A percentile compares a stretch with the other conserved stretches of the same genome.
These are phyloP conservation scores for Sula dactylatra DNA, from an alignment of 2,113 vertebrate species.

Conservation along the genomic window DNA sequence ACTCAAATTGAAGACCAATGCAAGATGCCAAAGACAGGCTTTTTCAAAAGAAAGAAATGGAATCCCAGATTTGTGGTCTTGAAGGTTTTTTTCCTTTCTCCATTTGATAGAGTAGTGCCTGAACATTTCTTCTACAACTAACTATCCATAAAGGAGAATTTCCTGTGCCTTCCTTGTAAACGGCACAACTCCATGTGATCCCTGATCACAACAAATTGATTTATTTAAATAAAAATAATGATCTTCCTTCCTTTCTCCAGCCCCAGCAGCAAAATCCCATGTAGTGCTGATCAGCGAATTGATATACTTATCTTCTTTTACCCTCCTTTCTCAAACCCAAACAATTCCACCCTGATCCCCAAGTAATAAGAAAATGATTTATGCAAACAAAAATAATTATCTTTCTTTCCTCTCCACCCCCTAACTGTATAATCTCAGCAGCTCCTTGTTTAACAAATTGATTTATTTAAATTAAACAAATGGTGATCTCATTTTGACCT, in stretches of 20 bases:
- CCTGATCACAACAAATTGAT: conserved; percentile 68
- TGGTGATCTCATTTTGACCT: conserved; percentile 54
- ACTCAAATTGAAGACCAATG: background rate
- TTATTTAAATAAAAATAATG: conserved; percentile 70
- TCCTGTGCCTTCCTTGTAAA: conserved; percentile 7
- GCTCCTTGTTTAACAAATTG: conserved; percentile 66
- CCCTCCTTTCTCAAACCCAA: conserved; percentile 34
- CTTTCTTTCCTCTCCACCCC: conserved; percentile 59
- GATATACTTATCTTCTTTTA: conserved; percentile 55
- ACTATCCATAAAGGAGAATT: conserved; percentile 13
- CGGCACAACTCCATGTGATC: conserved; percentile 8
- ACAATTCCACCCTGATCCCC: conserved; percentile 54
- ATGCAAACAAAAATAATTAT: conserved; percentile 68
- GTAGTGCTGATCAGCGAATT: conserved; percentile 54
- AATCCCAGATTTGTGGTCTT: background rate
- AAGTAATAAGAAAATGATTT: conserved; percentile 75
- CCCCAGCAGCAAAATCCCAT: conserved; percentile 35
- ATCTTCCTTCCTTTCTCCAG: conserved; percentile 38
- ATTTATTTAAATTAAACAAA: conserved; percentile 67
- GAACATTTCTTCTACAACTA: background rate
- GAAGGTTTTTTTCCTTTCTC: background rate
- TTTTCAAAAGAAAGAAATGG: background rate
- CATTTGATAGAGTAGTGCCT: background rate
- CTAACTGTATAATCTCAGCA: conserved; percentile 45
- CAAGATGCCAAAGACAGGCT: background rate